Evolutionary conservation across 2,888 invertebrate genomes (phyloP).

Genomic region (Meliscaeva auricollis): DNA sequence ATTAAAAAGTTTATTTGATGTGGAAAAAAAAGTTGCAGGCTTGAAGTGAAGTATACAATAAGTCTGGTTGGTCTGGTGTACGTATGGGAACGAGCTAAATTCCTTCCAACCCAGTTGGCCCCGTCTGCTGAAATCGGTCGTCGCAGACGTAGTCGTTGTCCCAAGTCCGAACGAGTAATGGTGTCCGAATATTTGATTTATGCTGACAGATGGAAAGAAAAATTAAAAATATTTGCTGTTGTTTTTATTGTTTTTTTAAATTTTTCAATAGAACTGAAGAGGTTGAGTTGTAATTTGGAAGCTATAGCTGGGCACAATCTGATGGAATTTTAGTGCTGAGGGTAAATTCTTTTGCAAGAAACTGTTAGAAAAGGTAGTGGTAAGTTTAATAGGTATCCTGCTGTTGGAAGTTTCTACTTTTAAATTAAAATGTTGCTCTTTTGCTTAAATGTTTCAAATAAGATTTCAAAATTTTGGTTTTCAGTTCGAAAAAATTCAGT

Average conservation of each 20-base stretch:
- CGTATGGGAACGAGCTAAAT: neutral
- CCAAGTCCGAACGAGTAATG: constrained; percentile 28
- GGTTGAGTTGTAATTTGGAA: neutral
- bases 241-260: neutral
- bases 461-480: too few relatives aligned
- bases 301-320: neutral
- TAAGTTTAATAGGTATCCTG: too few relatives aligned
- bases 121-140: neutral
- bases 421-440: too few relatives aligned
- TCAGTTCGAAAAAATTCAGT: too few relatives aligned
- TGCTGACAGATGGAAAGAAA: constrained; percentile 65
- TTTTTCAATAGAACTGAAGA: constrained; percentile 4
- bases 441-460: too few relatives aligned
- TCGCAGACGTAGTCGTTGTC: neutral
- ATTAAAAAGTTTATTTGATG: constrained; percentile 62
- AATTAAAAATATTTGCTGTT: constrained; percentile 67
- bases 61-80: too few relatives aligned
- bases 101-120: neutral
- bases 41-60: constrained; percentile 6
- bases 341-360: neutral
- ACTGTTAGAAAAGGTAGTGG: neutral
- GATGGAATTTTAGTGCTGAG: neutral
- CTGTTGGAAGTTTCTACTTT: too few relatives aligned
- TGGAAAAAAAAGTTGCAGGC: constrained; percentile 35
- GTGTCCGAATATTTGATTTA: constrained; percentile 75